Evolutionary conservation across 2,113 vertebrate genomes (phyloP).

Genomic region (Sinocyclocheilus maitianheensis): DNA sequence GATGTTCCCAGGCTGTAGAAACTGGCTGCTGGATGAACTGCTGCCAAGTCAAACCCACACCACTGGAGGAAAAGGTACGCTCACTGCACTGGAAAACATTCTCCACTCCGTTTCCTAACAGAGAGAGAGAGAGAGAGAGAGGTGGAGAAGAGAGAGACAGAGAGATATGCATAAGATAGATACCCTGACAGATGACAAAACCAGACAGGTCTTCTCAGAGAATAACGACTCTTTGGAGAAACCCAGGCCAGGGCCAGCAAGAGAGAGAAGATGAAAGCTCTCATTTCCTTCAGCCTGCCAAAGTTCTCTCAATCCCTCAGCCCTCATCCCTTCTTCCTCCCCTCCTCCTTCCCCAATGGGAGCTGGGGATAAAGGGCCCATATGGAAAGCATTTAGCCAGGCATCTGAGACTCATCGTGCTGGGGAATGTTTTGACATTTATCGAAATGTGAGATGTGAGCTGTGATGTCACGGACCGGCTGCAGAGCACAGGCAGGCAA

Average conservation of each 20-base stretch:
- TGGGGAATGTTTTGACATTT: slow-evolving; percentile 52
- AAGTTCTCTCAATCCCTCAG: slow-evolving; percentile 49
- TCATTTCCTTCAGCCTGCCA: slow-evolving; percentile 52
- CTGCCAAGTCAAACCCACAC: slow-evolving; percentile 53
- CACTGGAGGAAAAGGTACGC: slow-evolving; percentile 43
- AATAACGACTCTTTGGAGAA: slow-evolving; percentile 36
- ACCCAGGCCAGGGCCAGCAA: slow-evolving; percentile 32
- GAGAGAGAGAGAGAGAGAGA: neutral
- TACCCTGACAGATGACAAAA: slow-evolving; percentile 42
- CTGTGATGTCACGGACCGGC: slow-evolving; percentile 58
- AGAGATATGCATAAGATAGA: slow-evolving; percentile 38
- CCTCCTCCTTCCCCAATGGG: slow-evolving; percentile 32
- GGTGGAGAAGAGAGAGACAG: neutral
- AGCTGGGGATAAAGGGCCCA: slow-evolving; percentile 46
- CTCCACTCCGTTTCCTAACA: slow-evolving; percentile 35
- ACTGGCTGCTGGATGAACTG: slow-evolving; percentile 41
- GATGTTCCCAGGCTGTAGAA: slow-evolving; percentile 54
- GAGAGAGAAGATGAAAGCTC: slow-evolving; percentile 36
- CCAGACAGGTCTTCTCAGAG: slow-evolving; percentile 41
- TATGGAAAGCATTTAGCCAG: slow-evolving; percentile 53
- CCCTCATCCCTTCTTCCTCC: slow-evolving; percentile 32
- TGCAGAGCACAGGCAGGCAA: slow-evolving; percentile 43
- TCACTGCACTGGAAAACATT: slow-evolving; percentile 48
- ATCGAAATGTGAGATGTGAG: slow-evolving; percentile 43
- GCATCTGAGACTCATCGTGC: slow-evolving; percentile 57